These are phyloP conservation scores for Caenorhabditis sinica DNA, from an alignment of 2,888 invertebrate species.

Conservation along the genomic window DNA sequence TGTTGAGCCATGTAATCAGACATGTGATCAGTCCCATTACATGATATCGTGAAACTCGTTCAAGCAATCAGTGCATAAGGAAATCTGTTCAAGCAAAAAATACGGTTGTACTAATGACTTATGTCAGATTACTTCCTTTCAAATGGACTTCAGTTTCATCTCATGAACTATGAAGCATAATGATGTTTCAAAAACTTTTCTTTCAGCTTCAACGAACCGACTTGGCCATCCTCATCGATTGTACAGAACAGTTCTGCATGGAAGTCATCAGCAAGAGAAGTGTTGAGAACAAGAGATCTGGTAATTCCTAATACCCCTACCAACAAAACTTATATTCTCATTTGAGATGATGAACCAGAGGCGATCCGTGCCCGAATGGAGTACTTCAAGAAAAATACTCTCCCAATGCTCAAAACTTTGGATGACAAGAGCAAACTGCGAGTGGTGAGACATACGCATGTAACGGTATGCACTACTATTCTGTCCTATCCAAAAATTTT, in stretches of 20 bases:
- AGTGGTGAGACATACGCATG: slow-evolving; percentile 87
- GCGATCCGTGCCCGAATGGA: slow-evolving; percentile 91
- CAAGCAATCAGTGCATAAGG: no score
- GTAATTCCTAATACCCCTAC: background rate
- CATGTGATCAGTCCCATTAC: no score
- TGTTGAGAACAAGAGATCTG: slow-evolving; percentile 46
- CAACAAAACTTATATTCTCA: background rate
- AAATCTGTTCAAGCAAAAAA: no score
- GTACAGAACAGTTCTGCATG: slow-evolving; percentile 88
- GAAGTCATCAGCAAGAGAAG: slow-evolving; percentile 73
- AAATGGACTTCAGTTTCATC: no score
- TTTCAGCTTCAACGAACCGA: slow-evolving; percentile 85
- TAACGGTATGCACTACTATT: slow-evolving; percentile 61
- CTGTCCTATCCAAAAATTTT: slow-evolving; percentile 3
- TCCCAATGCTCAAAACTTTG: slow-evolving; percentile 92
- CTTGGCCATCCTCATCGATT: slow-evolving; percentile 91
- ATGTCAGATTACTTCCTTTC: no score
- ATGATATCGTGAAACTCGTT: no score
- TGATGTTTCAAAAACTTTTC: background rate
- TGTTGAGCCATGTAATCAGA: no score
- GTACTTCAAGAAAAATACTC: slow-evolving; percentile 91
- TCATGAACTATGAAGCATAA: background rate
- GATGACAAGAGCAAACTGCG: slow-evolving; percentile 91
- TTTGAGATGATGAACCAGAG: slow-evolving; percentile 90
- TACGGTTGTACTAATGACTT: no score